Conservation (phyloP, 2,113 vertebrate genomes). For the Planiliza haematocheilus region DNA sequence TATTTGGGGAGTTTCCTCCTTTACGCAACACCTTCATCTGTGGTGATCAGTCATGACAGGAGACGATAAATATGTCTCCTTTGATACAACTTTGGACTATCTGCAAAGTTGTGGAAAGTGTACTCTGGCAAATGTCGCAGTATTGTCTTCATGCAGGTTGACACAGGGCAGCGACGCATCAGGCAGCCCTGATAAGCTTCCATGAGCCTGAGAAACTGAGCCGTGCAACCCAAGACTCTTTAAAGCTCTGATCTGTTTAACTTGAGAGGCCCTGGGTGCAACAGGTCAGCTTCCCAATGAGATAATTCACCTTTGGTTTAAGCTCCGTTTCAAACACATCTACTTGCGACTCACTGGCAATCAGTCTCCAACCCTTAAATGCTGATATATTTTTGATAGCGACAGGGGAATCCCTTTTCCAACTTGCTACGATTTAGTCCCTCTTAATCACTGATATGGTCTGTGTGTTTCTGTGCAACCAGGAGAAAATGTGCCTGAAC, state of each 20-base stretch:
- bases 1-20: not conserved
- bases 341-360: slow-evolving; percentile 29
- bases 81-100: not conserved
- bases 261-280: slow-evolving; percentile 39
- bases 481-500: slow-evolving; percentile 9
- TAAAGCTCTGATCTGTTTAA: slow-evolving; percentile 62
- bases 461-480: slow-evolving; percentile 14
- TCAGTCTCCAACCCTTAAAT: slow-evolving; percentile 23
- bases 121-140: not conserved
- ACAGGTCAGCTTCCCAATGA: slow-evolving; percentile 52
- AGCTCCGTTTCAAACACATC: slow-evolving; percentile 36
- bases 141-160: slow-evolving; percentile 29
- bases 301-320: slow-evolving; percentile 57
- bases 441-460: slow-evolving; percentile 62
- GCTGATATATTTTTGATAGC: slow-evolving; percentile 55
- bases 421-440: slow-evolving; percentile 45
- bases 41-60: not conserved
- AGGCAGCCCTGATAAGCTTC: slow-evolving; percentile 45
- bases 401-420: slow-evolving; percentile 13
- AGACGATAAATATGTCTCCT: not conserved
- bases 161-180: slow-evolving; percentile 39
- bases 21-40: not conserved
- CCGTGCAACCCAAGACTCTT: slow-evolving; percentile 42
- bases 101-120: slow-evolving; percentile 26
- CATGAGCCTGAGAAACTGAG: slow-evolving; percentile 44